Evolutionary conservation across 2,888 invertebrate genomes (phyloP).

Genomic region (Drosophila peninsularis): DNA sequence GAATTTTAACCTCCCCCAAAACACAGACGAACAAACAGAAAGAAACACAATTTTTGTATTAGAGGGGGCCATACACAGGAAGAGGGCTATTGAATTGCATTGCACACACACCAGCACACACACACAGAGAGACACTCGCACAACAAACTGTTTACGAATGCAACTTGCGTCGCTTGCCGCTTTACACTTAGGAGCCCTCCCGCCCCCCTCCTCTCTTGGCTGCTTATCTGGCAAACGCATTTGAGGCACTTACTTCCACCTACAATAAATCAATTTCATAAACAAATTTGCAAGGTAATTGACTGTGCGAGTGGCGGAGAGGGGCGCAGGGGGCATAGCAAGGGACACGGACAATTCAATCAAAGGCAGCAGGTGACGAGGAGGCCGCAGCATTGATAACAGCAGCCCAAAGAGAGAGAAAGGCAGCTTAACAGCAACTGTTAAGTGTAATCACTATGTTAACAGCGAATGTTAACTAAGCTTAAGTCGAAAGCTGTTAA

Average conservation of each 20-base stretch:
- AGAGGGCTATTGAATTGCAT: constrained; percentile 44
- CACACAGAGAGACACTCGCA: not conserved
- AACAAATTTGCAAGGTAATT: constrained; percentile 41
- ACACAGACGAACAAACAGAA: not conserved
- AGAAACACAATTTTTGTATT: not conserved
- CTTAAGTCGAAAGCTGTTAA: too few relatives aligned
- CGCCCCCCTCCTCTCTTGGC: not conserved
- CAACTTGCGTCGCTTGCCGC: constrained; percentile 55
- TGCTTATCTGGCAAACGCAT: constrained; percentile 64
- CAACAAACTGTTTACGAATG: constrained; percentile 63
- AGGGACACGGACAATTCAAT: constrained; percentile 55
- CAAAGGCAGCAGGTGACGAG: constrained; percentile 33
- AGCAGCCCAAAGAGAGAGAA: not conserved
- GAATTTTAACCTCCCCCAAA: constrained; percentile 47
- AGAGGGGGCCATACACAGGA: not conserved
- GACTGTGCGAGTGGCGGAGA: not conserved
- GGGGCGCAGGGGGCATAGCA: not conserved
- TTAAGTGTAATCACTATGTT: not conserved
- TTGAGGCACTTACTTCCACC: constrained; percentile 77
- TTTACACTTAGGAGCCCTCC: constrained; percentile 1
- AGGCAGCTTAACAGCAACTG: constrained; percentile 3
- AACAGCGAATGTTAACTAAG: constrained; percentile 2
- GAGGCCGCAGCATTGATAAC: not conserved
- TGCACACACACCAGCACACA: constrained; percentile 18
- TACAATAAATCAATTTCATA: constrained; percentile 67